Evolutionary conservation across 2,888 invertebrate genomes (phyloP).

Genomic region (Heliothis peltigera): DNA sequence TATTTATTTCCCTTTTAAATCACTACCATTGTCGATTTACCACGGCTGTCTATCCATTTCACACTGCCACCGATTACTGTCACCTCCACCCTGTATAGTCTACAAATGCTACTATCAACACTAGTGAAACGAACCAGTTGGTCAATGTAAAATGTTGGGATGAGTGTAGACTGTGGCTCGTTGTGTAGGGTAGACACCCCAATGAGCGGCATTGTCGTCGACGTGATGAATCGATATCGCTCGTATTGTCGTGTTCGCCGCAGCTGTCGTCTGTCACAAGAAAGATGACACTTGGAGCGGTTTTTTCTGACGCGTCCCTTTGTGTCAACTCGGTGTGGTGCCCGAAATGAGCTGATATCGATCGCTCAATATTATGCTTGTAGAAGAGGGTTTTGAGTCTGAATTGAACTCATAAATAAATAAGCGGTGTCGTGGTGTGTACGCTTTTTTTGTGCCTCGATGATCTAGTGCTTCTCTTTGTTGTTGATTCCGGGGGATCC

Average conservation of each 20-base stretch:
- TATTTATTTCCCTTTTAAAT: conserved; percentile 87
- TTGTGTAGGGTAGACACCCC: conserved; percentile 78
- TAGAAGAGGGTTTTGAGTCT: conserved; percentile 82
- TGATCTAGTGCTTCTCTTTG: conserved; percentile 83
- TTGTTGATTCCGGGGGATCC: conserved; percentile 80
- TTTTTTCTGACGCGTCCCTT: conserved; percentile 84
- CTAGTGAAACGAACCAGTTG: conserved; percentile 57
- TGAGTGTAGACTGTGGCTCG: conserved; percentile 68
- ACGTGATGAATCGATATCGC: conserved; percentile 85
- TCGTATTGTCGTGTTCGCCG: conserved; percentile 82
- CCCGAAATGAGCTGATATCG: conserved; percentile 87
- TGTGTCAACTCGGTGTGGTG: conserved; percentile 81
- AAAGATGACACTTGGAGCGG: conserved; percentile 84
- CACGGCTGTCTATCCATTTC: conserved; percentile 81
- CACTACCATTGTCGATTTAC: conserved; percentile 84
- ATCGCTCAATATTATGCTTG: conserved; percentile 85
- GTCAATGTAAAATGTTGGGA: conserved; percentile 39
- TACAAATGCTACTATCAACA: conserved; percentile 46
- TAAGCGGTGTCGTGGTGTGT: conserved; percentile 87
- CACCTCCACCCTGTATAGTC: conserved; percentile 68
- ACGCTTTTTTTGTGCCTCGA: conserved; percentile 78
- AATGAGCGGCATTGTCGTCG: conserved; percentile 78
- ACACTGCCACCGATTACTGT: conserved; percentile 72
- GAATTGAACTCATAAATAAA: conserved; percentile 88
- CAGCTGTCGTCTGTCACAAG: conserved; percentile 87